Evolutionary conservation across 2,113 vertebrate species (phyloP).

Genomic region (Cyrtonyx montezumae): DNA sequence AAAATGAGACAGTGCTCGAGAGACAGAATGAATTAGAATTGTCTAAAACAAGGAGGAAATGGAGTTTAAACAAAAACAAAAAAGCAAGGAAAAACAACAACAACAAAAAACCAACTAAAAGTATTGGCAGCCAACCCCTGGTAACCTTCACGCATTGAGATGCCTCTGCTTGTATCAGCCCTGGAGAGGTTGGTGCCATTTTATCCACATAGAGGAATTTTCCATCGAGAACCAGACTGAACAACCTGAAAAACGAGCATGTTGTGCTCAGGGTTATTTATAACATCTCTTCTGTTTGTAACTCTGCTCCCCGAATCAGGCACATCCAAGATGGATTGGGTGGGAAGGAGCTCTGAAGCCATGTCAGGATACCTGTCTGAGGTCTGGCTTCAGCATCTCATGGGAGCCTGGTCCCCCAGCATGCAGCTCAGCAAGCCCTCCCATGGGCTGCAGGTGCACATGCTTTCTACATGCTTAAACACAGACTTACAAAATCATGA

Average conservation of each 20-base stretch:
- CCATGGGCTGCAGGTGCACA: not conserved
- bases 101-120: not conserved
- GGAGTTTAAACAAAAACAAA: not conserved
- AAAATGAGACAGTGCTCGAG: constrained; percentile 9
- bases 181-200: not conserved
- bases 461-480: not conserved
- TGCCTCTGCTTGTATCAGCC: not conserved
- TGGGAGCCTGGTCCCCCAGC: not conserved
- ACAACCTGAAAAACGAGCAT: not conserved
- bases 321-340: not conserved
- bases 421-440: not conserved
- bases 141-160: not conserved
- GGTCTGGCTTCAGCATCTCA: not conserved
- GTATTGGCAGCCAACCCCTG: not conserved
- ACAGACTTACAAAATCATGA: not conserved
- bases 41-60: not conserved
- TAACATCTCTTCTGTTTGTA: not conserved
- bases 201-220: not conserved
- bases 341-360: not conserved
- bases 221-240: not conserved
- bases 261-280: not conserved
- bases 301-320: not conserved
- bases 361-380: not conserved
- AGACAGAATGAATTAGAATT: not conserved
- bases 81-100: not conserved